Conservation (phyloP, 2,797 vertebrate genomes). For the Agapornis canus region DNA sequence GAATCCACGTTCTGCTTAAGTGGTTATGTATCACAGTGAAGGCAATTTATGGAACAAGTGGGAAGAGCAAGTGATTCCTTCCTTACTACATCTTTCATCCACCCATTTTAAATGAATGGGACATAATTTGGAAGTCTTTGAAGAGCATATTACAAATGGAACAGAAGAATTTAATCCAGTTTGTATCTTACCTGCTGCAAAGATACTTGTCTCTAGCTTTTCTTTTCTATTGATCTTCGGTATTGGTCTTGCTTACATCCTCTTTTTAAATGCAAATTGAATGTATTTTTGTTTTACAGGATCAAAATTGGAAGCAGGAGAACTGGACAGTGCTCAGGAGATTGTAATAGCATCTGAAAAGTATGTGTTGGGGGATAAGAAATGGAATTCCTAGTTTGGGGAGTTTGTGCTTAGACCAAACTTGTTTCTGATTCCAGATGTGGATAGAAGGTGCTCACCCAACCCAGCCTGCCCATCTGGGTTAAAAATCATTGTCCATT, state of each 20-base stretch:
- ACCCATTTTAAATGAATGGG: background rate
- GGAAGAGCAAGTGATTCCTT: background rate
- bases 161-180: background rate
- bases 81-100: background rate
- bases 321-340: slow-evolving; percentile 41
- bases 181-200: background rate
- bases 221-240: background rate
- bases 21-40: background rate
- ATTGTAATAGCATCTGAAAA: slow-evolving; percentile 62
- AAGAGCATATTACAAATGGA: background rate
- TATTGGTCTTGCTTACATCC: background rate
- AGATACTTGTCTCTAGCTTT: background rate
- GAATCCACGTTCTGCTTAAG: background rate
- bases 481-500: background rate
- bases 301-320: background rate
- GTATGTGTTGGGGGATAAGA: slow-evolving; percentile 39
- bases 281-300: slow-evolving; percentile 46
- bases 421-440: background rate
- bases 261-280: background rate
- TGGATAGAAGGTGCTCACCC: background rate
- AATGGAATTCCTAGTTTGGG: background rate
- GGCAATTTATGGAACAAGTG: background rate
- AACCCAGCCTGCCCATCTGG: background rate
- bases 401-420: background rate
- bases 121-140: background rate